These are phyloP conservation scores for Muraenolepis orangiensis DNA, from an alignment of 2,797 vertebrate genomes.

Conservation along the genomic window DNA sequence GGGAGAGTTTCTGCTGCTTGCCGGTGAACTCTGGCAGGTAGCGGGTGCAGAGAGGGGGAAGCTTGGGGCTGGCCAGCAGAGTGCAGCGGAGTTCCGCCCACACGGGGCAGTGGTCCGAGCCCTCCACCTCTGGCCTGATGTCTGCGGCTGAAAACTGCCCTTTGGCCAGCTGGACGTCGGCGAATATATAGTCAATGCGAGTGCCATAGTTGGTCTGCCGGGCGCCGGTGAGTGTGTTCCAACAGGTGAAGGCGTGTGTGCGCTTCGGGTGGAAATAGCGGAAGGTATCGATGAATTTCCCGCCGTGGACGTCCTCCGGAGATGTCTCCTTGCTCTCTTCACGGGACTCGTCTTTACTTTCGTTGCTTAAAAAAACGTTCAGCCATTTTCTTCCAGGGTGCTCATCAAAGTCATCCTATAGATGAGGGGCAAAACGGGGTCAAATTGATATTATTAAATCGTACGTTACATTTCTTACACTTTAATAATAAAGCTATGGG, in stretches of 20 bases:
- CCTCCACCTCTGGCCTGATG: slow-evolving; percentile 84
- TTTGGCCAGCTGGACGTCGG: slow-evolving; percentile 65
- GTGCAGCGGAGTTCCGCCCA: slow-evolving; percentile 73
- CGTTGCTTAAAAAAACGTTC: slow-evolving; percentile 65
- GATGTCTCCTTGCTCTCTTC: slow-evolving; percentile 24
- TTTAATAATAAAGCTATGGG: neutral
- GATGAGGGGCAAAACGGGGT: slow-evolving; percentile 12
- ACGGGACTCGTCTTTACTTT: slow-evolving; percentile 11
- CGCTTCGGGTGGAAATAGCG: slow-evolving; percentile 82
- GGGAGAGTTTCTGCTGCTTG: slow-evolving; percentile 83
- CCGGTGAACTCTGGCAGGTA: slow-evolving; percentile 86
- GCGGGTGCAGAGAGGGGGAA: slow-evolving; percentile 77
- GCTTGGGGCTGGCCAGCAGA: slow-evolving; percentile 66
- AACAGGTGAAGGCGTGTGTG: slow-evolving; percentile 83
- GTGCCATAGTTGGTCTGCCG: slow-evolving; percentile 88
- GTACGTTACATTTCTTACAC: neutral
- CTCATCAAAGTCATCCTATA: slow-evolving; percentile 80
- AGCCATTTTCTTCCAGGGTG: slow-evolving; percentile 88
- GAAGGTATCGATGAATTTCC: slow-evolving; percentile 82
- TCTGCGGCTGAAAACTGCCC: slow-evolving; percentile 73
- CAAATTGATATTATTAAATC: neutral
- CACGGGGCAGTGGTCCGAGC: slow-evolving; percentile 90
- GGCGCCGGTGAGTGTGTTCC: slow-evolving; percentile 81
- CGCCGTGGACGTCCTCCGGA: slow-evolving; percentile 22
- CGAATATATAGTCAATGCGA: slow-evolving; percentile 87